A percentile compares a stretch with the other conserved stretches of the same genome.
Evolutionary conservation across 2,113 vertebrate species (phyloP).

Genomic region (Colinus virginianus): DNA sequence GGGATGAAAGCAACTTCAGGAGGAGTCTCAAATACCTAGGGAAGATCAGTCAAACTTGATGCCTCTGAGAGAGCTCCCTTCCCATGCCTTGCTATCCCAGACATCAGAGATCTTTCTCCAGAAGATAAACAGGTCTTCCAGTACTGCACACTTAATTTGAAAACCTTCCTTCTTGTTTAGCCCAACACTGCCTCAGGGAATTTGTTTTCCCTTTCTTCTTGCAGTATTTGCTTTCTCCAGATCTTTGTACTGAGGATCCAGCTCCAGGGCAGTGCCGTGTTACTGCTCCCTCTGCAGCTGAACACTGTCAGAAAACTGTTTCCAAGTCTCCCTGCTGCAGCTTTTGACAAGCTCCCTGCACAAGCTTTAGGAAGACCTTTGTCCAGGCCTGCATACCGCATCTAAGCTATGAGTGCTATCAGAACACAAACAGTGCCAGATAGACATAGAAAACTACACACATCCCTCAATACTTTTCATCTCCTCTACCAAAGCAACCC

Average conservation of each 20-base stretch:
- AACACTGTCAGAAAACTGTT: not conserved
- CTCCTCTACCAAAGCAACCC: not conserved
- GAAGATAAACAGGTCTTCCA: not conserved
- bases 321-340: not conserved
- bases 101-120: not conserved
- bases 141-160: not conserved
- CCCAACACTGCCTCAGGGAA: rapidly evolving
- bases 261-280: not conserved
- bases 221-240: not conserved
- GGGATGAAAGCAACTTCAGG: not conserved
- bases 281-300: not conserved
- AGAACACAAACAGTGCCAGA: not conserved
- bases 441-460: not conserved
- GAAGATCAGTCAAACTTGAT: not conserved
- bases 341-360: not conserved
- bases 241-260: not conserved
- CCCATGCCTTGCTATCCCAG: not conserved
- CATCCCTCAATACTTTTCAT: not conserved
- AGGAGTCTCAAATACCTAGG: not conserved
- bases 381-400: not conserved
- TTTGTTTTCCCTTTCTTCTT: not conserved
- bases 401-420: not conserved
- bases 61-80: not conserved
- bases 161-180: not conserved
- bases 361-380: not conserved